Evolutionary conservation across 2,113 vertebrate genomes (phyloP).

Genomic region (Mustelus asterias): DNA sequence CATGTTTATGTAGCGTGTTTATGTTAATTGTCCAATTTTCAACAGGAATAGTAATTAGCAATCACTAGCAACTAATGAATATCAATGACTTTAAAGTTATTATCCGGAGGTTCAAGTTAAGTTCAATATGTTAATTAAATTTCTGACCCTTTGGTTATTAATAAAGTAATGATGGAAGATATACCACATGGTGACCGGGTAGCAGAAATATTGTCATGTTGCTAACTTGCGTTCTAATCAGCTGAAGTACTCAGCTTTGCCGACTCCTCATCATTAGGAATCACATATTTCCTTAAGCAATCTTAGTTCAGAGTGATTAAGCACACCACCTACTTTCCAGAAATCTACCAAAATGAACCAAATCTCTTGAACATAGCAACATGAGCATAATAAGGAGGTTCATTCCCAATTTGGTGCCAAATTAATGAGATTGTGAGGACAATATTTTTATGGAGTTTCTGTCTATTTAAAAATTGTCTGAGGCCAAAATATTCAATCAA

Average conservation of each 20-base stretch:
- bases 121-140: not conserved
- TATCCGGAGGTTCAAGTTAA: not conserved
- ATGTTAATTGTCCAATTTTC: not conserved
- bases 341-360: not conserved
- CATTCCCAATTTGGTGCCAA: constrained; percentile 6
- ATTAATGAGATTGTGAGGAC: not conserved
- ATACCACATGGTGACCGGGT: not conserved
- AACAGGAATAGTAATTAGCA: not conserved
- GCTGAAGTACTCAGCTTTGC: not conserved
- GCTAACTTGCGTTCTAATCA: not conserved
- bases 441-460: not conserved
- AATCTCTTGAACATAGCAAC: not conserved
- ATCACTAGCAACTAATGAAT: not conserved
- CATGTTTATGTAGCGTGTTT: not conserved
- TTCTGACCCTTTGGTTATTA: not conserved
- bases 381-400: not conserved
- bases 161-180: not conserved
- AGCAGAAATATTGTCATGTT: not conserved
- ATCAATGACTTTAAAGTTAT: not conserved
- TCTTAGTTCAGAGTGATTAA: not conserved
- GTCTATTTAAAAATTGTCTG: not conserved
- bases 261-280: not conserved
- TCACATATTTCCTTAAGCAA: not conserved
- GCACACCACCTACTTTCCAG: not conserved
- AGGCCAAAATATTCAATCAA: not conserved